phyloP scores from a whole-genome alignment of 2,888 invertebrate species.

The Timandra comae region DNA sequence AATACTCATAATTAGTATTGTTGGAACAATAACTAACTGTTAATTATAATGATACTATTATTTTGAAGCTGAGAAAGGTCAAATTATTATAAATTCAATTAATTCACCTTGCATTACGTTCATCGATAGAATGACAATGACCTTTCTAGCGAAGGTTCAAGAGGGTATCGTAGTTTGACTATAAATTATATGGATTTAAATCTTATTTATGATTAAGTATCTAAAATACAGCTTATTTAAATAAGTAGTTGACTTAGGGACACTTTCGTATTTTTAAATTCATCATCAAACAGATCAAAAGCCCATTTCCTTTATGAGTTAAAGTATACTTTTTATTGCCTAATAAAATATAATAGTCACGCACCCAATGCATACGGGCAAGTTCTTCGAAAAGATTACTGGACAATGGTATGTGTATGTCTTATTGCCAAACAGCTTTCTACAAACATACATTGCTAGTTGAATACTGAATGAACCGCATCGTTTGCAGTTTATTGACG shows the following conservation, averaged over 20 bases:
- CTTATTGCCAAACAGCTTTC: slow-evolving; percentile 74
- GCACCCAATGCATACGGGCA: slow-evolving; percentile 57
- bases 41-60: slow-evolving; percentile 25
- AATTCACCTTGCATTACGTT: slow-evolving; percentile 55
- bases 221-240: no score
- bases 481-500: slow-evolving; percentile 37
- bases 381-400: slow-evolving; percentile 71
- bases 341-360: slow-evolving; percentile 51
- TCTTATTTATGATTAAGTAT: no score
- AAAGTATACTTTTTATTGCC: slow-evolving; percentile 19
- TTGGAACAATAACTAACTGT: background rate
- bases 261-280: slow-evolving; percentile 6
- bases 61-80: slow-evolving; percentile 43
- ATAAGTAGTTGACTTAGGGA: no score
- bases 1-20: background rate
- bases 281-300: slow-evolving; percentile 10
- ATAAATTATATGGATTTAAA: background rate
- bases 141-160: slow-evolving; percentile 34
- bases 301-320: slow-evolving; percentile 18
- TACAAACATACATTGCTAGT: slow-evolving; percentile 55
- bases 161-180: slow-evolving; percentile 3
- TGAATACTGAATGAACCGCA: slow-evolving; percentile 54
- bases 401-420: slow-evolving; percentile 64
- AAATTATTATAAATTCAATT: slow-evolving; percentile 35
- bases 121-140: slow-evolving; percentile 45